Percentiles rank a stretch among this genome's conserved stretches.
These are phyloP conservation scores for Hybos culiciformis DNA, from an alignment of 2,888 invertebrate genomes.

Conservation along the genomic window DNA sequence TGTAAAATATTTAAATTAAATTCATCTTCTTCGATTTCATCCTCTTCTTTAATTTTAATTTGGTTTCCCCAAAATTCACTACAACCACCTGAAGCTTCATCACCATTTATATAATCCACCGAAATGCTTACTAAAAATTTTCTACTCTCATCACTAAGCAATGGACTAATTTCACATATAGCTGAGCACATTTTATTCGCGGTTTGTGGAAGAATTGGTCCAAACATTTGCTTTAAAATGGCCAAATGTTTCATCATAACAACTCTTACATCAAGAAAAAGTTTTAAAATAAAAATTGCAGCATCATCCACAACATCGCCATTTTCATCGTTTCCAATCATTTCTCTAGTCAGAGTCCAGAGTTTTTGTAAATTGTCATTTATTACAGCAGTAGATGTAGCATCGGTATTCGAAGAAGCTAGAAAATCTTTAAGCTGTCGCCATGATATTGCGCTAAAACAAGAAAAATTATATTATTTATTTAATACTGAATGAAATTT, in stretches of 20 bases:
- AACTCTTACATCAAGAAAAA: constrained; percentile 44
- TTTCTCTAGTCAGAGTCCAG: constrained; percentile 32
- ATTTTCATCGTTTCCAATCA: constrained; percentile 42
- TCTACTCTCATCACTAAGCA: constrained; percentile 39
- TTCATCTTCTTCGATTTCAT: constrained; percentile 2
- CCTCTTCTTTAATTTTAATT: constrained; percentile 11
- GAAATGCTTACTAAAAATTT: constrained; percentile 35
- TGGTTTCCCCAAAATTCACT: constrained; percentile 18
- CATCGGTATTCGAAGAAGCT: no score
- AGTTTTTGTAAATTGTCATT: constrained; percentile 28
- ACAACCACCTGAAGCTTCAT: constrained; percentile 17
- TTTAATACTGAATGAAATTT: no score
- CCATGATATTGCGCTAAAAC: constrained; percentile 38
- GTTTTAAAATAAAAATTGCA: constrained; percentile 43
- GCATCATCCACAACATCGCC: constrained; percentile 49
- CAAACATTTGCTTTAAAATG: constrained; percentile 46
- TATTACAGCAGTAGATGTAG: constrained; percentile 28
- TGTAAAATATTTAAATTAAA: constrained; percentile 7
- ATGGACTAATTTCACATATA: constrained; percentile 37
- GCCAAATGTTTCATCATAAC: constrained; percentile 44
- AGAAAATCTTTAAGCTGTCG: constrained; percentile 37
- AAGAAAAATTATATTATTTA: no score
- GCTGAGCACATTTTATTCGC: constrained; percentile 47
- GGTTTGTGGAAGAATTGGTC: constrained; percentile 39
- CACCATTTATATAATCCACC: constrained; percentile 6